phyloP scores from a whole-genome alignment of 1,140 invertebrate species.

The Orchestia grillus region DNA sequence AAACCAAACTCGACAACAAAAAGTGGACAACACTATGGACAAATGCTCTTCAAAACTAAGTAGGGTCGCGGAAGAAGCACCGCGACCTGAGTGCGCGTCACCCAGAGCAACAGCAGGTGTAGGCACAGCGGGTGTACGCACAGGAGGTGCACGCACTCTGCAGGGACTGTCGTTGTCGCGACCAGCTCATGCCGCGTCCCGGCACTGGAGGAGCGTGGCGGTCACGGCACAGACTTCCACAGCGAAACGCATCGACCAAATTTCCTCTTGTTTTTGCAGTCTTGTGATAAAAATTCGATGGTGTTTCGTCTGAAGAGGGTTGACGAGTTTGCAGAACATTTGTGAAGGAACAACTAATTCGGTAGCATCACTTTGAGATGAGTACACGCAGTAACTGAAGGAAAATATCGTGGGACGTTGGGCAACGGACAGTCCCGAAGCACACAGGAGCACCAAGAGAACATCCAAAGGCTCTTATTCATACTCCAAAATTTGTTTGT shows the following conservation, averaged over 20 bases:
- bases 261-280: not conserved
- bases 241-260: not conserved
- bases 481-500: constrained; percentile 90
- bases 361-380: not conserved
- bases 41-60: not conserved
- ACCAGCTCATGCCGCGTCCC: not conserved
- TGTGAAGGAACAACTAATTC: not conserved
- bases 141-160: too few relatives aligned
- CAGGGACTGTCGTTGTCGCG: not conserved
- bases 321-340: not conserved
- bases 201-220: not conserved
- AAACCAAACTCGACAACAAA: not conserved
- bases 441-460: not conserved
- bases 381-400: not conserved
- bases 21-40: not conserved
- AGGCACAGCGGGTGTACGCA: too few relatives aligned
- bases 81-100: not conserved
- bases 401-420: not conserved
- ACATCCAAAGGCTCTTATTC: constrained; percentile 71
- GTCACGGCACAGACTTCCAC: not conserved
- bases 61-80: not conserved
- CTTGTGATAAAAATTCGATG: not conserved
- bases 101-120: not conserved
- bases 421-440: not conserved
- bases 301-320: not conserved